Conservation (phyloP, 2,113 vertebrate species). For the Anolis sagrei region DNA sequence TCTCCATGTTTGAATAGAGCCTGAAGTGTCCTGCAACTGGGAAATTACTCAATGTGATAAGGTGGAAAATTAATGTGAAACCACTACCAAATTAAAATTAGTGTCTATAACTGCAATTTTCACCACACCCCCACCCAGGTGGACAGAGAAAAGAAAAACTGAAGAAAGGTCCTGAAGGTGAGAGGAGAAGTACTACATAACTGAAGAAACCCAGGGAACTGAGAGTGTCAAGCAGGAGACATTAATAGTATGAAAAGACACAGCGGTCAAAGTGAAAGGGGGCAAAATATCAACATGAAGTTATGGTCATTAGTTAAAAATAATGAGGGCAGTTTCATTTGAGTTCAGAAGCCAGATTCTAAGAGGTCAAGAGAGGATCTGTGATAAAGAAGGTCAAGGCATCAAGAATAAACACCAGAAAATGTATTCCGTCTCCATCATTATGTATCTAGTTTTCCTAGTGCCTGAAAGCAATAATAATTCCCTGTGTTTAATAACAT, state of each 20-base stretch:
- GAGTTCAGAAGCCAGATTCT: not conserved
- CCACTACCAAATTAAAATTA: not conserved
- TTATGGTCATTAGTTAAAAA: not conserved
- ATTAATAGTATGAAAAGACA: not conserved
- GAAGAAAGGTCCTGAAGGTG: not conserved
- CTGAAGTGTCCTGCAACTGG: too few relatives aligned
- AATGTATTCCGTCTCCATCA: not conserved
- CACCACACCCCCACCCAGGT: not conserved
- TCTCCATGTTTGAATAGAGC: too few relatives aligned
- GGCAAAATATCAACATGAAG: not conserved
- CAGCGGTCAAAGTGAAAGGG: not conserved
- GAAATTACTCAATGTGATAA: too few relatives aligned
- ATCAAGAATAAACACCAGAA: not conserved
- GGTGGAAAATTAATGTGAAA: not conserved
- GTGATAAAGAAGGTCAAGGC: not conserved
- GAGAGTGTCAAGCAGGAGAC: not conserved
- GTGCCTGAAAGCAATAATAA: slow-evolving; percentile 18
- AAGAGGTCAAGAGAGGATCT: not conserved
- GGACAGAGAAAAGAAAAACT: not conserved
- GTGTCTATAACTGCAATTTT: not conserved
- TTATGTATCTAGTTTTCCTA: slow-evolving; percentile 29
- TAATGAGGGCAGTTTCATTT: not conserved
- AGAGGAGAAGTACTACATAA: not conserved
- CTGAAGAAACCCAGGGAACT: not conserved
- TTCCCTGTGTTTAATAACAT: slow-evolving; percentile 29